Base-by-base conservation (phyloP, 2,113 vertebrate genomes). In the Upupa epops region DNA sequence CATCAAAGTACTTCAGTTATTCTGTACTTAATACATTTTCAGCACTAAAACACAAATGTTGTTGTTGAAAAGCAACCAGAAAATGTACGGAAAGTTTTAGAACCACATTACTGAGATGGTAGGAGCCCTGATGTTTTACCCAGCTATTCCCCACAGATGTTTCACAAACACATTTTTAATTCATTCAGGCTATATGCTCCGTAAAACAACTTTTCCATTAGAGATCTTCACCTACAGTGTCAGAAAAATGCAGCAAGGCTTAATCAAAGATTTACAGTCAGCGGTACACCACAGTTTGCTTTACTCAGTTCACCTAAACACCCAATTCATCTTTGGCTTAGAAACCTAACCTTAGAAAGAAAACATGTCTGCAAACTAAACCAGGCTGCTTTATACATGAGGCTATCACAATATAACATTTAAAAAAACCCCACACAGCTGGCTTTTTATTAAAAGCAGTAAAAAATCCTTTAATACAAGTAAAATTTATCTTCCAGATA, bases 361-460 rank as follows among this genome's bases (percentile, higher is more conserved):
- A 75, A n/a, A 24, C 21, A 52, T 17, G 37, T 42, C 8, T 28
- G 29, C n/a, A 8, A 11, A 32, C 61, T 11, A 45, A 51, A 31
- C 26, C 20, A 12, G 56, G 26, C 64, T 40, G 26, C n/a, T 64
- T 11, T 51, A 36, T 2, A n/a, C 17, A 14, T 1, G 17, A 49
- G 32, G 7, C 31, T 58, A 20, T 13, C 11, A 15, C 49, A 25
- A 49, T 9, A 72, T 2, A 1, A 0, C 3, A n/a, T 19, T n/a
- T 48, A 8, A 12, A 1, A 34, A 31, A 42, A 61, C 31, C 19
- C 17, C 0, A 2, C 14, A n/a, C 13, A 58, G 24, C 37, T 16
- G 14, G 37, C 17, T 20, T 51, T 22, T 3, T 14, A 46, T 8
- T 31, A 28, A 34, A 48, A 42, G 9, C 26, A 13, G 2, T 8